phyloP scores from a whole-genome alignment of 2,113 vertebrate genomes.

The Microtus pennsylvanicus region DNA sequence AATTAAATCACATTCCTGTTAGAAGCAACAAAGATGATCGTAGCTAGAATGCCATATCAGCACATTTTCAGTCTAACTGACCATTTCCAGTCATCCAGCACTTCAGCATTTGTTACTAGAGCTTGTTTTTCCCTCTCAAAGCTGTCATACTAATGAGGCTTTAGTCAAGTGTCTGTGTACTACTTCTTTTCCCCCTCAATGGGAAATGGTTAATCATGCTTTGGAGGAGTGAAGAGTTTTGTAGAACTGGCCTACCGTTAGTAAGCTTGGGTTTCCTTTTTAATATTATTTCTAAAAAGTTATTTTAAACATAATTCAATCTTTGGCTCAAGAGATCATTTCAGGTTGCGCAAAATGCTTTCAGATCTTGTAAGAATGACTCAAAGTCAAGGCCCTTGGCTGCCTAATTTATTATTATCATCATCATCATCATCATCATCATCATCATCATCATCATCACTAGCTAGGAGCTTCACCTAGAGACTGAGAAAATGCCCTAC shows the following conservation, averaged over 20 bases:
- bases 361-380: constrained; percentile 58
- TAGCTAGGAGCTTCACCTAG: neutral
- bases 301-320: constrained; percentile 55
- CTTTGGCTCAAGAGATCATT: constrained; percentile 17
- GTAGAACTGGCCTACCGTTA: neutral
- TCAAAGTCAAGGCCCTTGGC: constrained; percentile 35
- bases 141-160: neutral
- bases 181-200: neutral
- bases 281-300: constrained; percentile 14
- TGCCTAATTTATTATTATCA: neutral
- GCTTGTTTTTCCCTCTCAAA: neutral
- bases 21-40: constrained; percentile 62
- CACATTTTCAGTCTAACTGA: constrained; percentile 31
- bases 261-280: constrained; percentile 24
- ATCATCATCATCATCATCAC: no score
- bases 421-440: no score
- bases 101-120: constrained; percentile 57
- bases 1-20: constrained; percentile 68
- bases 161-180: neutral
- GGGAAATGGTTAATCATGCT: constrained; percentile 49
- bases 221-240: neutral
- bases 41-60: constrained; percentile 35
- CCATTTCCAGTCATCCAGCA: constrained; percentile 44
- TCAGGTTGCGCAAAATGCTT: constrained; percentile 51
- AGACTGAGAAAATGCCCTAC: neutral